These are phyloP conservation scores for Thecocarcelia acutangulata DNA, from an alignment of 2,888 invertebrate genomes.

Conservation along the genomic window DNA sequence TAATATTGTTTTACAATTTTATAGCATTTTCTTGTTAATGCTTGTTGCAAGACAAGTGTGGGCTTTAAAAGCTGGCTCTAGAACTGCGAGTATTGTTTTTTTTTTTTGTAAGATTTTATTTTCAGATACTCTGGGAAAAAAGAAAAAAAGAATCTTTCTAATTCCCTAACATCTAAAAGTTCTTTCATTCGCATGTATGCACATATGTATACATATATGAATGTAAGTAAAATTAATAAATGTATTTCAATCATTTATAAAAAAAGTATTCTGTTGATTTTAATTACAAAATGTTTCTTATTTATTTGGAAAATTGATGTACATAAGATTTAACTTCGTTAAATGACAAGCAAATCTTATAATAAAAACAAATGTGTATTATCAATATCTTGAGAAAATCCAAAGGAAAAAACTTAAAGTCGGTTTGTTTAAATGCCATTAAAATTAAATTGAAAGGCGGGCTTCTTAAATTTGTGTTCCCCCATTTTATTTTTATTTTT, in stretches of 20 bases:
- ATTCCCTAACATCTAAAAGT: neutral
- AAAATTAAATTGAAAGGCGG: conserved; percentile 24
- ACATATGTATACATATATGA: no score
- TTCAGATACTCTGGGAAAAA: conserved; percentile 28
- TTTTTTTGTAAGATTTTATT: conserved; percentile 50
- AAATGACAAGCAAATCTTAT: conserved; percentile 54
- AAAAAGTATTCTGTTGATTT: neutral
- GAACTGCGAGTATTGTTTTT: no score
- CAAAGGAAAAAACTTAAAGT: neutral
- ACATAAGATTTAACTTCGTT: conserved; percentile 54
- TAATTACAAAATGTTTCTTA: conserved; percentile 7
- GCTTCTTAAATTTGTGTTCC: conserved; percentile 1
- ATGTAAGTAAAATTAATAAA: neutral
- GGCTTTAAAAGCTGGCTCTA: conserved; percentile 57
- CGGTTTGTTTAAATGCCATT: conserved; percentile 12
- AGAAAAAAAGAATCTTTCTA: neutral
- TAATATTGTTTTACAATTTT: conserved; percentile 3
- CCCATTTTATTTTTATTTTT: neutral
- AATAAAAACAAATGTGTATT: conserved; percentile 29
- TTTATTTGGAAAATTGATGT: conserved; percentile 30
- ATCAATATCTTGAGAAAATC: conserved; percentile 6
- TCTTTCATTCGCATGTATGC: no score
- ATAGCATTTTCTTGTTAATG: conserved; percentile 29
- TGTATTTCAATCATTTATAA: conserved; percentile 10
- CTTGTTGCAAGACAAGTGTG: conserved; percentile 45